These are phyloP conservation scores for Sapayoa aenigma DNA, from an alignment of 2,113 vertebrate species.

Conservation along the genomic window DNA sequence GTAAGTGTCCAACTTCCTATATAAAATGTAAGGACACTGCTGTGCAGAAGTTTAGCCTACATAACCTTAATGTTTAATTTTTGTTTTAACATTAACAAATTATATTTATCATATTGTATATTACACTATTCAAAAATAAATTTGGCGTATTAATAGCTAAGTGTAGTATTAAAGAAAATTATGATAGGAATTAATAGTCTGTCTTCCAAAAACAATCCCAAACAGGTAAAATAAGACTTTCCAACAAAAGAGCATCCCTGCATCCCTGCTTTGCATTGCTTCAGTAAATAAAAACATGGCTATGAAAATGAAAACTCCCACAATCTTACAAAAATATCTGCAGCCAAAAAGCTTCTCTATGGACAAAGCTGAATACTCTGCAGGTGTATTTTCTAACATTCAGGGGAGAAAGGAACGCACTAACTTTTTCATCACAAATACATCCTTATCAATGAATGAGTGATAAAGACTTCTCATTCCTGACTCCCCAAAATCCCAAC, in stretches of 20 bases:
- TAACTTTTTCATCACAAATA: not conserved
- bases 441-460: not conserved
- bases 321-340: not conserved
- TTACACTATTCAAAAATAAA: not conserved
- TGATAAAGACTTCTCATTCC: not conserved
- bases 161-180: not conserved
- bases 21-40: not conserved
- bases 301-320: not conserved
- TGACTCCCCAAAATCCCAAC: conserved; percentile 18
- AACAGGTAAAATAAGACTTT: not conserved
- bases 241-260: not conserved
- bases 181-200: not conserved
- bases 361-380: not conserved
- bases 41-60: not conserved
- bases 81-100: not conserved
- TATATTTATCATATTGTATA: not conserved
- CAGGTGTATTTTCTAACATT: not conserved
- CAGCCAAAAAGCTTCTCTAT: not conserved
- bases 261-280: not conserved
- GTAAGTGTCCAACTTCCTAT: not conserved
- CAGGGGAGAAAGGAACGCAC: not conserved
- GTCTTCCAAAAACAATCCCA: not conserved
- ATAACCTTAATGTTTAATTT: not conserved
- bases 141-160: not conserved
- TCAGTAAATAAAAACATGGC: not conserved